Base-by-base conservation (phyloP, 2,113 vertebrate species). In the Stegastes partitus region DNA sequence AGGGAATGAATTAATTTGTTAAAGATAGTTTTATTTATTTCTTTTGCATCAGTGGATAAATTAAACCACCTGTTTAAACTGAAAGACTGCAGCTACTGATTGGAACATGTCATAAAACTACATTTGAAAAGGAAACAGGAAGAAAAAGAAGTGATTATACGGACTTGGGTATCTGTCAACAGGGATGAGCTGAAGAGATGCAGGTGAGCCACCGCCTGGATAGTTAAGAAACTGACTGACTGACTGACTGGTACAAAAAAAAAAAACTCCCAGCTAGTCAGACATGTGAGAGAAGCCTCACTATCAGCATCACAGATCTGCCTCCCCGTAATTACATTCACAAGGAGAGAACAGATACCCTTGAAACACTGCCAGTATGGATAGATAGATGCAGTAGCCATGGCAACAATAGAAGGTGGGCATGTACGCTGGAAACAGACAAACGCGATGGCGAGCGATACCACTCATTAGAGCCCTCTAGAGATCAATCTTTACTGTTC, bases 271-370 rank as follows among this genome's bases (percentile, higher is more conserved):
- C 65, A 56, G 61, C 64, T 61, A 69, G 51, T 65, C 4, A 1
- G 23, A 84, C 67, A 84, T 44, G 77, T 69, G 63, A 79, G 28
- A 77, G 56, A 68, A 61, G 85, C 56, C 72, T 70, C 16, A 14
- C 74, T 85, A 93, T 93, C 88, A 81, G 83, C 72, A 55, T 62
- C 77, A 83, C 79, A 79, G 71, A 91, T 91, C 87, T 86, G 82
- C 79, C 44, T 86, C 81, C 74, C 58, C 31, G 54, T 93, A 92
- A 94, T 93, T 93, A 92, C 85, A 91, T 90, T 90, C 84, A 88
- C 84, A 79, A 87, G 67, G 85, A 91, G 86, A 86, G 78, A 84
- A 82, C 75, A 85, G 74, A 93, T 88, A 91, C 84, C 87, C 90
- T 91, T 89, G 82, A 93, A 92, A 82, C 67, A 74, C 86, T 84